phyloP scores from a whole-genome alignment of 1,140 invertebrate genomes.

The Danaus melanippus region DNA sequence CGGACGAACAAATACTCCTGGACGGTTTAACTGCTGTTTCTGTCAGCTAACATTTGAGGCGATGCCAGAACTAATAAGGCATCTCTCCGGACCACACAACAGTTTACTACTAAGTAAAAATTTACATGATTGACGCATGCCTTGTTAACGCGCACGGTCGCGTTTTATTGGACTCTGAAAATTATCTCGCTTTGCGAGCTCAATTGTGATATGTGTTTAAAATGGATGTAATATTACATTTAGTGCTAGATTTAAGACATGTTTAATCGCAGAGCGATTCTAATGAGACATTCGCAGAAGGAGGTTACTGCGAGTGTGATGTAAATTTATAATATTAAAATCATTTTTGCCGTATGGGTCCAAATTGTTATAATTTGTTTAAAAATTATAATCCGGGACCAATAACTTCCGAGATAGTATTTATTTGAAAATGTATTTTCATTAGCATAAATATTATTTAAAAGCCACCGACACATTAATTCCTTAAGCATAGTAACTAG shows the following conservation, averaged over 20 bases:
- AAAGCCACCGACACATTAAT: constrained; percentile 72
- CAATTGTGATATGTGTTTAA: constrained; percentile 71
- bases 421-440: constrained; percentile 72
- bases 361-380: constrained; percentile 73
- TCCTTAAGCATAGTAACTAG: constrained; percentile 71
- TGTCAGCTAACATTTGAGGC: constrained; percentile 87
- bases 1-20: constrained; percentile 75
- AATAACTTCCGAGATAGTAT: constrained; percentile 72
- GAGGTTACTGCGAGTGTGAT: constrained; percentile 43
- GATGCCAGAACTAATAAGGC: constrained; percentile 85
- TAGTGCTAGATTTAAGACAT: constrained; percentile 54
- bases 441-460: constrained; percentile 69
- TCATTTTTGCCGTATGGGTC: constrained; percentile 67
- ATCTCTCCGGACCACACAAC: constrained; percentile 88
- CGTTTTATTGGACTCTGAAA: constrained; percentile 59
- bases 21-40: constrained; percentile 87
- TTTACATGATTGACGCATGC: constrained; percentile 79
- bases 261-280: constrained; percentile 66
- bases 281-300: constrained; percentile 48
- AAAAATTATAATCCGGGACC: constrained; percentile 73
- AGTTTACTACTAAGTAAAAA: constrained; percentile 89
- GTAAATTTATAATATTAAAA: constrained; percentile 53
- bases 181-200: constrained; percentile 55
- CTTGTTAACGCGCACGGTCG: constrained; percentile 38
- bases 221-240: constrained; percentile 42